Evolutionary conservation across 2,888 invertebrate species (phyloP).

Genomic region (Lydus trimaculatus): DNA sequence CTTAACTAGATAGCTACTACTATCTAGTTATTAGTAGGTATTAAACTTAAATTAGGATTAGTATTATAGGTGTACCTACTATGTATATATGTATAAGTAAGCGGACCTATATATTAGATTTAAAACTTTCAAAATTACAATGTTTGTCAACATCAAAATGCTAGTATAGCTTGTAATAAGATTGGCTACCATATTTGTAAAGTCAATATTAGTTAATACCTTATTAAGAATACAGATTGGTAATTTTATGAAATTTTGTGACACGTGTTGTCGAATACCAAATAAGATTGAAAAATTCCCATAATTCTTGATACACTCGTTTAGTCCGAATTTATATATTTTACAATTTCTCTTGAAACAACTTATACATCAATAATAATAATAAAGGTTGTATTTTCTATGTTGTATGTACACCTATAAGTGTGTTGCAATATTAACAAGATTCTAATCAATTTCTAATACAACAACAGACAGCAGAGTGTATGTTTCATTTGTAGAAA

Average conservation of each 20-base stretch:
- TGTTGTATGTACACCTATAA: constrained; percentile 13
- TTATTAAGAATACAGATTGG: constrained; percentile 21
- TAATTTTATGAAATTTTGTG: constrained; percentile 20
- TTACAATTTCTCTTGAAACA: too few relatives aligned
- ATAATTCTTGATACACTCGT: too few relatives aligned
- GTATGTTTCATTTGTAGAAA: not conserved
- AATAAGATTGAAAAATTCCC: too few relatives aligned
- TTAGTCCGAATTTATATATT: too few relatives aligned
- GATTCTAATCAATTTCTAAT: not conserved
- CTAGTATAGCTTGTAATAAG: not conserved
- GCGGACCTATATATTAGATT: not conserved
- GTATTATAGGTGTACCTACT: not conserved
- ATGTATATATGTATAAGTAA: not conserved
- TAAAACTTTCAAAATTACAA: constrained; percentile 28
- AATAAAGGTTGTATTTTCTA: too few relatives aligned
- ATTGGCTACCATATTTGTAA: constrained; percentile 28
- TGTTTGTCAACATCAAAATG: constrained; percentile 24
- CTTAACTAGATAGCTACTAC: not conserved
- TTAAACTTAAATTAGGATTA: constrained; percentile 7
- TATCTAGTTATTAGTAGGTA: not conserved
- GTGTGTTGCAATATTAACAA: not conserved
- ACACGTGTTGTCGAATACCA: constrained; percentile 12
- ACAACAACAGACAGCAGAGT: not conserved
- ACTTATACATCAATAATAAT: too few relatives aligned
- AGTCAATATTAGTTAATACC: constrained; percentile 30